These are phyloP conservation scores for Clepsis dumicolana DNA, from an alignment of 2,888 invertebrate species.

Conservation along the genomic window DNA sequence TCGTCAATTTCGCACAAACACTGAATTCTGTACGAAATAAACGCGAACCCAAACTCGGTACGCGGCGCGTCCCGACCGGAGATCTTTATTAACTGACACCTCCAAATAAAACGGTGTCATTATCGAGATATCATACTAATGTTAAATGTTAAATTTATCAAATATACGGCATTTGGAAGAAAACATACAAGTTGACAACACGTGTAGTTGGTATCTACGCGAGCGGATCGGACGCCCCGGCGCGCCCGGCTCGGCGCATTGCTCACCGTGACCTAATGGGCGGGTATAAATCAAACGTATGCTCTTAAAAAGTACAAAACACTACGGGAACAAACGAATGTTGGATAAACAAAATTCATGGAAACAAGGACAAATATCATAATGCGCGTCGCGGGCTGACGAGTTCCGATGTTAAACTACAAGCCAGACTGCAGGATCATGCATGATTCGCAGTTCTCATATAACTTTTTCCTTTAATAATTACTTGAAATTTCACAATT, in stretches of 20 bases:
- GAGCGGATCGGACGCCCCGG: slow-evolving; percentile 80
- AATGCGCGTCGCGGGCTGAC: slow-evolving; percentile 73
- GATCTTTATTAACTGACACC: slow-evolving; percentile 75
- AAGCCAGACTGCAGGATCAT: background rate
- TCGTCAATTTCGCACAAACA: background rate
- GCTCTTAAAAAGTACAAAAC: slow-evolving; percentile 74
- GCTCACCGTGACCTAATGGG: slow-evolving; percentile 84
- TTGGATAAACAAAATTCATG: slow-evolving; percentile 84
- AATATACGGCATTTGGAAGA: slow-evolving; percentile 81
- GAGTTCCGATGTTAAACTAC: background rate
- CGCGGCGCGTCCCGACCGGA: slow-evolving; percentile 45
- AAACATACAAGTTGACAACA: slow-evolving; percentile 86
- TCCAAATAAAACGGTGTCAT: slow-evolving; percentile 72
- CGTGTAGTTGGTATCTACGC: slow-evolving; percentile 81
- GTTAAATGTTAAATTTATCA: slow-evolving; percentile 80
- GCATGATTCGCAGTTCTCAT: background rate
- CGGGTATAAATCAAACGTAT: slow-evolving; percentile 81
- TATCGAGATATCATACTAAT: slow-evolving; percentile 80
- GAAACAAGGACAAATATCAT: slow-evolving; percentile 83
- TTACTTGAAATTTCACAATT: background rate
- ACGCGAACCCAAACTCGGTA: slow-evolving; percentile 1
- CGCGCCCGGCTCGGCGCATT: slow-evolving; percentile 75
- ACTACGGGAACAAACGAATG: slow-evolving; percentile 65
- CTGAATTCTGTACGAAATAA: background rate
- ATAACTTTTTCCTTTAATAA: background rate